Evolutionary conservation across 1,140 invertebrate species (phyloP).

Genomic region (Mercenaria mercenaria): DNA sequence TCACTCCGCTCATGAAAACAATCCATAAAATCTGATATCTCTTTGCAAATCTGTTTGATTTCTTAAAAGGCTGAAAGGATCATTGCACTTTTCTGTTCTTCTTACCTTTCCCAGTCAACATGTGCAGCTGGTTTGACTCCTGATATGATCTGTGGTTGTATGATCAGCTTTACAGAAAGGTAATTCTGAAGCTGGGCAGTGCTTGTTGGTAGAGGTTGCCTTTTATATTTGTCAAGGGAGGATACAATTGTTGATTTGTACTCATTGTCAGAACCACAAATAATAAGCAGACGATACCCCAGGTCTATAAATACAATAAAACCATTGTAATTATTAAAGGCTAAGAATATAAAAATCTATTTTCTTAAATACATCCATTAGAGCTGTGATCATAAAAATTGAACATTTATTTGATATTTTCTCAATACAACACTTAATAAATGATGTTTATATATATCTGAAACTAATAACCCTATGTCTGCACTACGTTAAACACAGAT

Average conservation of each 20-base stretch:
- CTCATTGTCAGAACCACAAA: conserved; percentile 77
- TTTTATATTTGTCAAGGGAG: conserved; percentile 19
- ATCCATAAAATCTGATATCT: too few relatives aligned
- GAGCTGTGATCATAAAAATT: neutral
- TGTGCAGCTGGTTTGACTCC: neutral
- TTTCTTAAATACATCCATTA: neutral
- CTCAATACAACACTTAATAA: too few relatives aligned
- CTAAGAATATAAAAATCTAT: neutral
- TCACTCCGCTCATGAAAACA: too few relatives aligned
- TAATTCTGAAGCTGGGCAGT: neutral
- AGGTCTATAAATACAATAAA: neutral
- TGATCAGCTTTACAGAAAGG: neutral
- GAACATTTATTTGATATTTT: neutral
- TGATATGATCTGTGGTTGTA: too few relatives aligned
- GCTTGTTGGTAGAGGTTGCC: neutral
- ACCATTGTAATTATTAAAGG: neutral
- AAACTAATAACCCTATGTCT: too few relatives aligned
- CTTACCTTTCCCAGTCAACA: neutral
- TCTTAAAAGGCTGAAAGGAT: too few relatives aligned
- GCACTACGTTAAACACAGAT: too few relatives aligned
- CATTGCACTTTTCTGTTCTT: neutral
- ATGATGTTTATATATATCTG: too few relatives aligned
- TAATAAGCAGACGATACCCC: conserved; percentile 69
- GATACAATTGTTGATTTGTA: conserved; percentile 37
- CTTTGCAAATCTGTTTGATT: too few relatives aligned